Percentiles rank a stretch among this genome's conserved stretches.
Conservation (phyloP, 2,888 invertebrate genomes). For the Hoplodrina blanda region DNA sequence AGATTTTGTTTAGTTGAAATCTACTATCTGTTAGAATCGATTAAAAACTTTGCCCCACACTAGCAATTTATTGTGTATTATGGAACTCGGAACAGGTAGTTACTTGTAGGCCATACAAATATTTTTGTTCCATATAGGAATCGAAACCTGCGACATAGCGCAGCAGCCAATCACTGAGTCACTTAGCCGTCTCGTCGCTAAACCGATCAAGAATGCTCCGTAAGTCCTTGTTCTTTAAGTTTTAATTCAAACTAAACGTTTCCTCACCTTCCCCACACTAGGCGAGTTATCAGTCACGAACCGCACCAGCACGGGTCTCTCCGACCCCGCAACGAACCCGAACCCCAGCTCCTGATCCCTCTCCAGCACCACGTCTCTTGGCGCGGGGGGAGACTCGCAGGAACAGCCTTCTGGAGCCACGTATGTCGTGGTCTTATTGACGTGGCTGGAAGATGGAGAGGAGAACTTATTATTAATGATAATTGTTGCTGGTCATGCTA, state of each 20-base stretch:
- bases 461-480: not conserved
- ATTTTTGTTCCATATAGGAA: no score
- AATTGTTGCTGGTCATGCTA: not conserved
- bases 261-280: slow-evolving; percentile 94
- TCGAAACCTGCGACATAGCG: no score
- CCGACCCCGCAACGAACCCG: slow-evolving; percentile 98
- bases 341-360: slow-evolving; percentile 96
- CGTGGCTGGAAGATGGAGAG: slow-evolving; percentile 90
- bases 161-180: no score
- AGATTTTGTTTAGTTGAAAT: no score
- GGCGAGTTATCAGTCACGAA: slow-evolving; percentile 97
- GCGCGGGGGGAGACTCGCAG: slow-evolving; percentile 94
- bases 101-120: no score
- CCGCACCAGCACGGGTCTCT: slow-evolving; percentile 97
- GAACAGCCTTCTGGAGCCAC: slow-evolving; percentile 94
- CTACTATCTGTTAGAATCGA: no score
- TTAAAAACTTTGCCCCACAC: no score
- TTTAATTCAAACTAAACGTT: not conserved
- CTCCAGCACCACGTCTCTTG: slow-evolving; percentile 93
- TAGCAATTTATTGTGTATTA: no score
- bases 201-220: no score
- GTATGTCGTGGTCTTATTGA: slow-evolving; percentile 97
- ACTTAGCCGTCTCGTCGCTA: no score
- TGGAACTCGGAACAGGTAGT: no score
- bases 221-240: no score